Evolutionary conservation across 2,113 vertebrate genomes (phyloP).

Genomic region (Lates calcarifer): DNA sequence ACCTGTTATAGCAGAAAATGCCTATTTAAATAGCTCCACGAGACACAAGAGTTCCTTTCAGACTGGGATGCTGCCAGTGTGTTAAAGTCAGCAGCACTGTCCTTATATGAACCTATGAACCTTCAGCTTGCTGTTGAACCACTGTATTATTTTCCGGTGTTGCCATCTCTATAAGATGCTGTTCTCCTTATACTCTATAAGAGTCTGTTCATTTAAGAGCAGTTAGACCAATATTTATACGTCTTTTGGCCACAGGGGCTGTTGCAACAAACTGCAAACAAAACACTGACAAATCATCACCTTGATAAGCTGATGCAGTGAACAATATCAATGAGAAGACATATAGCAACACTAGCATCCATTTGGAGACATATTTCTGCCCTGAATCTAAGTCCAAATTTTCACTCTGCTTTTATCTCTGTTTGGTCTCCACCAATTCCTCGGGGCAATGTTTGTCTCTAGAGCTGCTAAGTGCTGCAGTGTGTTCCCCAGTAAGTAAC

Average conservation of each 20-base stretch:
- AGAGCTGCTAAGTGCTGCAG: not conserved
- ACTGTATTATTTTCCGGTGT: too few relatives aligned
- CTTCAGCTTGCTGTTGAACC: not conserved
- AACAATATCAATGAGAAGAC: too few relatives aligned
- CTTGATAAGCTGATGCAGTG: not conserved
- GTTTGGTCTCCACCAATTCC: not conserved
- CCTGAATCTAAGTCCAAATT: not conserved
- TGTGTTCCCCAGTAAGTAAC: not conserved
- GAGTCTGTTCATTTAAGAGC: not conserved
- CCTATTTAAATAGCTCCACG: not conserved
- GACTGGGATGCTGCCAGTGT: not conserved
- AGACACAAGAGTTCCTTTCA: too few relatives aligned
- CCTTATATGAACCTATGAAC: slow-evolving; percentile 3
- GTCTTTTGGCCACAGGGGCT: not conserved
- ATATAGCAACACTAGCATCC: not conserved
- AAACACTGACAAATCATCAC: not conserved
- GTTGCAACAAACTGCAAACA: not conserved
- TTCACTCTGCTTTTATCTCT: not conserved
- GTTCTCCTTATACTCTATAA: not conserved
- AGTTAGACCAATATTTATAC: not conserved
- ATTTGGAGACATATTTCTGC: too few relatives aligned
- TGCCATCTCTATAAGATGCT: not conserved
- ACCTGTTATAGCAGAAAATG: not conserved
- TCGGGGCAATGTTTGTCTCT: too few relatives aligned
- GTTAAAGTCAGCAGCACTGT: not conserved